phyloP scores from a whole-genome alignment of 2,888 invertebrate species.

The Zeuzera pyrina region DNA sequence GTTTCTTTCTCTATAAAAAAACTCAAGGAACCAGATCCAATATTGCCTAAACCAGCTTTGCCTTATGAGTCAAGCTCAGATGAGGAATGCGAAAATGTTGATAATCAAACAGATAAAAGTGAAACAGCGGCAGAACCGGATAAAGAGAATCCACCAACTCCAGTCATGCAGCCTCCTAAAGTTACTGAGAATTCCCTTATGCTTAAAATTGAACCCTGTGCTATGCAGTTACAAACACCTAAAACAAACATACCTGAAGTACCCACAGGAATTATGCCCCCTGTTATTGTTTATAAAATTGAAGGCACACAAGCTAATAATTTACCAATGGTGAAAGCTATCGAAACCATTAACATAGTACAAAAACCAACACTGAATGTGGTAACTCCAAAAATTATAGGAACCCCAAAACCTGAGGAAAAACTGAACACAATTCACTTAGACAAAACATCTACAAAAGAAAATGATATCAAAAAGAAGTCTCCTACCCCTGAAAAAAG shows the following conservation, averaged over 20 bases:
- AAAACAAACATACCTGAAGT: slow-evolving; percentile 20
- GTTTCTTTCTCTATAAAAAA: slow-evolving; percentile 91
- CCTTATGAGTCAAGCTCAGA: slow-evolving; percentile 85
- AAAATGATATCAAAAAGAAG: slow-evolving; percentile 9
- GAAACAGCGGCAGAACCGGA: slow-evolving; percentile 14
- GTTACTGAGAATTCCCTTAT: no score
- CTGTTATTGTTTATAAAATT: slow-evolving; percentile 49
- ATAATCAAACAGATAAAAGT: slow-evolving; percentile 22
- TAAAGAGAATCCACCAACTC: slow-evolving; percentile 11
- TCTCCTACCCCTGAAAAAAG: slow-evolving; percentile 15
- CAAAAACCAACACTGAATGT: not conserved
- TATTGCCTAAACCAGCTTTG: slow-evolving; percentile 80
- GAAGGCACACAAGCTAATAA: slow-evolving; percentile 27
- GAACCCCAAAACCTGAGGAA: slow-evolving; percentile 2
- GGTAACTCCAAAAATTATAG: slow-evolving; percentile 12
- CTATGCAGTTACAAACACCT: no score
- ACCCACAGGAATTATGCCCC: slow-evolving; percentile 29
- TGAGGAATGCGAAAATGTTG: slow-evolving; percentile 58
- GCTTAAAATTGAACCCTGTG: no score
- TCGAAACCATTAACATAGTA: slow-evolving; percentile 9
- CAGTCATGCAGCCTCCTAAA: no score
- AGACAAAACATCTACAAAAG: slow-evolving; percentile 1
- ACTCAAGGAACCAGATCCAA: slow-evolving; percentile 79
- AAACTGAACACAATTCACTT: not conserved
- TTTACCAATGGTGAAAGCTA: slow-evolving; percentile 13